Conservation (phyloP, 1,140 invertebrate species). For the Dolichoris vasculosae region DNA sequence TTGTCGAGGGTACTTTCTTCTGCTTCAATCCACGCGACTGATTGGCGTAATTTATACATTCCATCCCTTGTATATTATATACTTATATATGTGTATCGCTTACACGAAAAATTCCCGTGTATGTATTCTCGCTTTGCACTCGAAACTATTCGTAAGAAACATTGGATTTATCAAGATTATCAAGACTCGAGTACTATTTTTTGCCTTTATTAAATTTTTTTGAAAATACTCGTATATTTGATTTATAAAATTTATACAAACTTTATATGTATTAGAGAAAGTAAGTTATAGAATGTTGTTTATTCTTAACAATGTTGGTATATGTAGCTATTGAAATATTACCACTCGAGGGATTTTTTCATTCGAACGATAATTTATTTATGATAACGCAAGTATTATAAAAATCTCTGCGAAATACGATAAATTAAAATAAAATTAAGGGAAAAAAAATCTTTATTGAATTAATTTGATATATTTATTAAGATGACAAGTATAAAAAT, state of each 20-base stretch:
- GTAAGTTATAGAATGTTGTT: neutral
- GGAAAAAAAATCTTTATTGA: neutral
- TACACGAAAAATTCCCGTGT: neutral
- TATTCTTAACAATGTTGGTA: neutral
- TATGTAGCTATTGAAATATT: neutral
- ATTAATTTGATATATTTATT: neutral
- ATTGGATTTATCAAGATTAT: neutral
- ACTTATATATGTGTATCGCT: too few species aligned
- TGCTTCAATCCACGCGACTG: conserved; percentile 12
- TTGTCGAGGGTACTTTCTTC: neutral
- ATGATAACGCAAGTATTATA: too few species aligned
- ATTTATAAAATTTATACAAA: too few species aligned
- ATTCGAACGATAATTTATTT: too few species aligned
- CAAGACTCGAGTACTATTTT: neutral
- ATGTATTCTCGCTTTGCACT: neutral
- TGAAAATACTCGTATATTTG: neutral
- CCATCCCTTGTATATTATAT: neutral
- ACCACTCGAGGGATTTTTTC: neutral
- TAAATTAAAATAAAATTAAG: neutral
- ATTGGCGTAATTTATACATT: conserved; percentile 6
- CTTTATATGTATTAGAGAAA: neutral
- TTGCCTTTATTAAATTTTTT: neutral
- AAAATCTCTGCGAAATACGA: neutral
- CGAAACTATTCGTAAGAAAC: neutral
- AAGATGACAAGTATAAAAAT: neutral